These are phyloP conservation scores for Adelosebastes latens DNA, from an alignment of 2,797 vertebrate species.

Conservation along the genomic window DNA sequence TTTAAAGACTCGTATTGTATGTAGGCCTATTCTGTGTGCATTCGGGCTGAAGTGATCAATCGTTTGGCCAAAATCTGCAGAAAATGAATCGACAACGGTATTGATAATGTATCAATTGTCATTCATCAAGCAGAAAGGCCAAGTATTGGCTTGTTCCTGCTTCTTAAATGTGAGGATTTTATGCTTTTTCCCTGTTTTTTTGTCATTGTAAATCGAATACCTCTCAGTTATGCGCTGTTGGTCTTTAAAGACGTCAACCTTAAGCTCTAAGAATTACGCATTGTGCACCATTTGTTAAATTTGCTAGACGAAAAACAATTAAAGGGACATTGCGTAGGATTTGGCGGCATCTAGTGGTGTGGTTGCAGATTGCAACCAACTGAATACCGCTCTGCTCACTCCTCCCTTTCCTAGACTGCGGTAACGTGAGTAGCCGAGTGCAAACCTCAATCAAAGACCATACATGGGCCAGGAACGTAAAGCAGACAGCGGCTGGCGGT, in stretches of 20 bases:
- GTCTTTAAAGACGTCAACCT: neutral
- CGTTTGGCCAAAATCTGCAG: neutral
- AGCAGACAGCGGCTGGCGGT: too few relatives aligned
- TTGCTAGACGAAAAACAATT: neutral
- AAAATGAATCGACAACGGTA: neutral
- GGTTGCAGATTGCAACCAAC: too few relatives aligned
- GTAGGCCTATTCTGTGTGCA: neutral
- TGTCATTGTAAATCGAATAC: neutral
- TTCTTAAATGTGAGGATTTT: neutral
- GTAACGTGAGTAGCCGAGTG: too few relatives aligned
- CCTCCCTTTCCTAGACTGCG: too few relatives aligned
- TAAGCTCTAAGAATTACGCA: neutral
- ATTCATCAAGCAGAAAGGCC: neutral
- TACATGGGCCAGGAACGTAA: too few relatives aligned
- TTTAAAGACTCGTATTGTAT: neutral
- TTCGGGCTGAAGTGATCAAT: neutral
- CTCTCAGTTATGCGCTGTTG: neutral
- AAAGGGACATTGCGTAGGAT: accelerated
- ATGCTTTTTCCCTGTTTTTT: neutral
- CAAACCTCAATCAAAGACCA: too few relatives aligned
- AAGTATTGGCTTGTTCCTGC: neutral
- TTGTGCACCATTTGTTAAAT: neutral
- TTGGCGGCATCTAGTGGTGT: too few relatives aligned
- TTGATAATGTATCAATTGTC: neutral
- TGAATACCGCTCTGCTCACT: too few relatives aligned